phyloP scores from a whole-genome alignment of 92 coral and sea anemone genomes.

The Paramuricea clavata region DNA sequence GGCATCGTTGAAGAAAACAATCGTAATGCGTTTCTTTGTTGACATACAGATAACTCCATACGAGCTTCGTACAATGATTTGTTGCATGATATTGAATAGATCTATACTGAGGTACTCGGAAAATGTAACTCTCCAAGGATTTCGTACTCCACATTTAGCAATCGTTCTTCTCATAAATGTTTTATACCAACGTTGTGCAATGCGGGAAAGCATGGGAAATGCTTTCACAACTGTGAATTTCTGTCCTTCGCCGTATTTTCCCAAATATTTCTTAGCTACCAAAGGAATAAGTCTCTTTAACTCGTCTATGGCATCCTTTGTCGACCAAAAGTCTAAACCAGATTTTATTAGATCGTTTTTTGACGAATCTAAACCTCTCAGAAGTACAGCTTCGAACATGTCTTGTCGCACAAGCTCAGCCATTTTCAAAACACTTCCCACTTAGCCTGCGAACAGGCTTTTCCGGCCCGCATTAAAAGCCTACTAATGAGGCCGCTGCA shows the following conservation, averaged over 20 bases:
- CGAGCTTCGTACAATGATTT: slow-evolving; percentile 24
- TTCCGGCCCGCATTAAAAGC: not conserved
- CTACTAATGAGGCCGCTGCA: not conserved
- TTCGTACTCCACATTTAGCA: slow-evolving; percentile 52
- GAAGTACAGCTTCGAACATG: not conserved
- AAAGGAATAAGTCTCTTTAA: not conserved
- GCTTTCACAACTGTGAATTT: slow-evolving; percentile 7
- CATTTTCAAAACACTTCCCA: not conserved
- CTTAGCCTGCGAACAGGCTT: not conserved
- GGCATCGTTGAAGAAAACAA: slow-evolving; percentile 37
- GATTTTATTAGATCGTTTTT: not conserved
- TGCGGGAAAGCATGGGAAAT: slow-evolving; percentile 46
- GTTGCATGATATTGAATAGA: slow-evolving; percentile 39
- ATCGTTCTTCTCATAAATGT: slow-evolving; percentile 49
- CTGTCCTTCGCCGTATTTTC: slow-evolving; percentile 11
- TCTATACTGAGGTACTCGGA: slow-evolving; percentile 35
- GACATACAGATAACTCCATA: slow-evolving; percentile 22
- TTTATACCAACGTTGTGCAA: slow-evolving; percentile 46
- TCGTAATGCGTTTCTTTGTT: slow-evolving; percentile 32
- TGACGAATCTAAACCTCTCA: not conserved
- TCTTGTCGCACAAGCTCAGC: not conserved
- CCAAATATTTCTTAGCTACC: not conserved
- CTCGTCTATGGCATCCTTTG: not conserved
- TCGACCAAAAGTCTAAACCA: not conserved
- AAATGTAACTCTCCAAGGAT: slow-evolving; percentile 49